Evolutionary conservation across 92 coral and sea anemone genomes (phyloP), one percentile per base, ranked within the genome.

Genomic region (Actinernus sp.): DNA sequence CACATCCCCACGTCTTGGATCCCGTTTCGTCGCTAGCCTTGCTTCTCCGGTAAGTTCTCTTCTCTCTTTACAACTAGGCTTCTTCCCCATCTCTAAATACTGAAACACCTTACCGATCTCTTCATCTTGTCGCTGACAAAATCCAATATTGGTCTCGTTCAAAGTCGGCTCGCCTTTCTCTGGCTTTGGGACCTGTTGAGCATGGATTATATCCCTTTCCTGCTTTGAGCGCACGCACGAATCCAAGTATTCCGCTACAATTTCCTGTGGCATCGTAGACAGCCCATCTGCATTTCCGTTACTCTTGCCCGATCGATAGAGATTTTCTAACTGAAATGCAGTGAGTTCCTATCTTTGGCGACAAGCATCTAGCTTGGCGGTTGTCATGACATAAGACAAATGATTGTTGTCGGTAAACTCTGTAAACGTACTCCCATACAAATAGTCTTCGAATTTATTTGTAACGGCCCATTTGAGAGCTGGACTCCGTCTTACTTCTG

Each of bases 381-480:
- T n/a, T n/a, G 25, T 47, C 53, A n/a, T 47, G 24, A 47, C 14
- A 17, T 47, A 47, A 13, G 26, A 47, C 3, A 47, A 29, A 1
- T 26, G 53, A 16, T 47, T 47, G 14, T 47, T 47, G 53, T 47
- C 41, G 9, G 61, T 55, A n/a, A n/a, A n/a, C n/a, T n/a, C n/a
- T n/a, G n/a, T n/a, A n/a, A n/a, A n/a, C n/a, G n/a, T n/a, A n/a
- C n/a, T n/a, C n/a, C n/a, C n/a, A n/a, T n/a, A n/a, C n/a, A n/a
- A n/a, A n/a, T n/a, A n/a, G n/a, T n/a, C n/a, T n/a, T n/a, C n/a
- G n/a, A n/a, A n/a, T n/a, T n/a, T n/a, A n/a, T n/a, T n/a, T n/a
- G n/a, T n/a, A n/a, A n/a, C n/a, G n/a, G n/a, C n/a, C n/a, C n/a
- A n/a, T n/a, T n/a, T n/a, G n/a, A n/a, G n/a, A n/a, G n/a, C n/a